These are phyloP conservation scores for Rhinichthys klamathensis DNA, from an alignment of 2,113 vertebrate genomes.

Conservation along the genomic window DNA sequence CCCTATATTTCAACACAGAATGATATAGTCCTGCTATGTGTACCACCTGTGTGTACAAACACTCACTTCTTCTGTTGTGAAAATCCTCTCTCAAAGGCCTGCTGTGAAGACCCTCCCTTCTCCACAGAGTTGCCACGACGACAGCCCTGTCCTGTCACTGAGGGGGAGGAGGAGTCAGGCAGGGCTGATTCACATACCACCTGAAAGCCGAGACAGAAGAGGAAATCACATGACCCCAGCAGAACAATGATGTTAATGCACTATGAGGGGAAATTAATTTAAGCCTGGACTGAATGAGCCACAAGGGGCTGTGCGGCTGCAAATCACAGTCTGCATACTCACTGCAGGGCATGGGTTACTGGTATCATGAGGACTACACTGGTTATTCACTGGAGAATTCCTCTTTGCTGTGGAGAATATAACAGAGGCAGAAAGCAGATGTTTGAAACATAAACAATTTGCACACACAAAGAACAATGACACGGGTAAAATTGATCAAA, in stretches of 20 bases:
- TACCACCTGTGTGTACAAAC: not conserved
- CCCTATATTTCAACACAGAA: not conserved
- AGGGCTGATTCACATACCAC: slow-evolving; percentile 89
- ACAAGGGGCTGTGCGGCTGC: not conserved
- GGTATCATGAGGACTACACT: slow-evolving; percentile 82
- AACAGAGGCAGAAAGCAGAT: slow-evolving; percentile 37
- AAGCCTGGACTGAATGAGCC: slow-evolving; percentile 8
- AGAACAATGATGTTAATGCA: slow-evolving; percentile 36
- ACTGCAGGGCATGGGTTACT: slow-evolving; percentile 80
- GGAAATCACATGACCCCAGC: slow-evolving; percentile 35
- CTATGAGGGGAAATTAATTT: not conserved
- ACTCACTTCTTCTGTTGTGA: slow-evolving; percentile 91
- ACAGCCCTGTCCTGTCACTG: slow-evolving; percentile 84
- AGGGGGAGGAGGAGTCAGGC: slow-evolving; percentile 81
- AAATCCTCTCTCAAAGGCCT: slow-evolving; percentile 78
- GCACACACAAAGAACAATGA: not conserved
- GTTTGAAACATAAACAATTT: slow-evolving; percentile 1
- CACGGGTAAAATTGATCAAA: not conserved
- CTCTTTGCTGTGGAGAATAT: slow-evolving; percentile 84
- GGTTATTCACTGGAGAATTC: slow-evolving; percentile 90
- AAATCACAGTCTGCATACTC: slow-evolving; percentile 55
- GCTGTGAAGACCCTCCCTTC: slow-evolving; percentile 88
- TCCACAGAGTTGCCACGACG: slow-evolving; percentile 92
- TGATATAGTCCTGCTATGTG: not conserved
- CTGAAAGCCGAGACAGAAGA: slow-evolving; percentile 77